phyloP scores from a whole-genome alignment of 2,888 invertebrate species.

The Yponomeuta cagnagella region DNA sequence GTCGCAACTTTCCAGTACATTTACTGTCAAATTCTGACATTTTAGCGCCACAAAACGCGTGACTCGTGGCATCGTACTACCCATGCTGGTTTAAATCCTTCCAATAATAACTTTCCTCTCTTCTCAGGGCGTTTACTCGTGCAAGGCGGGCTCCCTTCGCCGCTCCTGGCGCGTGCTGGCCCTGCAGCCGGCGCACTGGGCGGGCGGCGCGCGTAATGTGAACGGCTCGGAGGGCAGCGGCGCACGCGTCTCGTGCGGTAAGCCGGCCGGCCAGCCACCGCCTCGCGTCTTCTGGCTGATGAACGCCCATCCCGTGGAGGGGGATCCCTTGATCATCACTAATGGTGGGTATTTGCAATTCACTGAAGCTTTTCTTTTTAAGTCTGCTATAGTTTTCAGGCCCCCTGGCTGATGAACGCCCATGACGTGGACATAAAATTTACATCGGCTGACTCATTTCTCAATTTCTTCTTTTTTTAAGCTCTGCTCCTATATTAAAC shows the following conservation, averaged over 20 bases:
- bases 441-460: no score
- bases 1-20: no score
- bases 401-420: no score
- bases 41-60: no score
- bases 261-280: slow-evolving; percentile 81
- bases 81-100: no score
- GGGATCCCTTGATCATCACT: slow-evolving; percentile 42
- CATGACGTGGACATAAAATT: no score
- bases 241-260: slow-evolving; percentile 69
- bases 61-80: no score
- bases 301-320: slow-evolving; percentile 83
- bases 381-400: no score
- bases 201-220: slow-evolving; percentile 67
- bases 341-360: slow-evolving; percentile 35
- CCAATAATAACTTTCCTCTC: background rate
- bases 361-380: background rate
- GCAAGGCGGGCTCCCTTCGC: slow-evolving; percentile 79
- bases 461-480: no score
- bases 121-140: slow-evolving; percentile 84
- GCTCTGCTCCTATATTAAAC: no score
- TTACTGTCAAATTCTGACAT: no score
- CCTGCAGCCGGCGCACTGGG: slow-evolving; percentile 65
- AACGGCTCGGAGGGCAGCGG: slow-evolving; percentile 69
- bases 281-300: slow-evolving; percentile 90
- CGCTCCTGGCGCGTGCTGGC: slow-evolving; percentile 62